Conservation (phyloP, 2,888 invertebrate genomes). For the Dynastes maya region DNA sequence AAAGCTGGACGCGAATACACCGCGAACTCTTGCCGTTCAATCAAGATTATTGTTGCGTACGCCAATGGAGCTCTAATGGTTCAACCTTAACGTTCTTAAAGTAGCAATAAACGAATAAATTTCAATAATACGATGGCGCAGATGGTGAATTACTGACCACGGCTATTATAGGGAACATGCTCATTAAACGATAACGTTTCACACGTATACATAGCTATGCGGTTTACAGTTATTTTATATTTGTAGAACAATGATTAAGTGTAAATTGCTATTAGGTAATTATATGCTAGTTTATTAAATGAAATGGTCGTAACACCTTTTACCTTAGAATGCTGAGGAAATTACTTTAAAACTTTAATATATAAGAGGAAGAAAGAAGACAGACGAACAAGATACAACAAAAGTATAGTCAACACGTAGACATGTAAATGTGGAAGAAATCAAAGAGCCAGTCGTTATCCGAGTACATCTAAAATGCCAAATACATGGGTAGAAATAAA, state of each 20-base stretch:
- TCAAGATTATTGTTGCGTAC: conserved; percentile 12
- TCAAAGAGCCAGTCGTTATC: no score
- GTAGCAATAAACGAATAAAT: conserved; percentile 11
- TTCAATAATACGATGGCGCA: conserved; percentile 22
- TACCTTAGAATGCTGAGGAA: no score
- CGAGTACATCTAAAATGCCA: no score
- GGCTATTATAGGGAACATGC: neutral
- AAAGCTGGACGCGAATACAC: neutral
- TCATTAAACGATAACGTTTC: neutral
- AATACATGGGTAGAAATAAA: no score
- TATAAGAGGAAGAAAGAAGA: no score
- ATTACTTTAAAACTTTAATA: no score
- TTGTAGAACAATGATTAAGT: neutral
- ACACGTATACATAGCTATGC: neutral
- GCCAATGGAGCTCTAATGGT: conserved; percentile 7
- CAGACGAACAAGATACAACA: no score
- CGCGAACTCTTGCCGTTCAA: neutral
- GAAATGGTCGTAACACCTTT: no score
- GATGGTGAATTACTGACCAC: conserved; percentile 8
- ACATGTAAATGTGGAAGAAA: no score
- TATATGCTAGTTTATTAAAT: no score
- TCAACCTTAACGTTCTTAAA: conserved; percentile 1
- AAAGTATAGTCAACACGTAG: no score
- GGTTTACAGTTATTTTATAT: conserved; percentile 2
- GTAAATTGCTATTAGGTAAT: neutral